Evolutionary conservation across 1,140 invertebrate species (phyloP).

Genomic region (Drosophila sp.): DNA sequence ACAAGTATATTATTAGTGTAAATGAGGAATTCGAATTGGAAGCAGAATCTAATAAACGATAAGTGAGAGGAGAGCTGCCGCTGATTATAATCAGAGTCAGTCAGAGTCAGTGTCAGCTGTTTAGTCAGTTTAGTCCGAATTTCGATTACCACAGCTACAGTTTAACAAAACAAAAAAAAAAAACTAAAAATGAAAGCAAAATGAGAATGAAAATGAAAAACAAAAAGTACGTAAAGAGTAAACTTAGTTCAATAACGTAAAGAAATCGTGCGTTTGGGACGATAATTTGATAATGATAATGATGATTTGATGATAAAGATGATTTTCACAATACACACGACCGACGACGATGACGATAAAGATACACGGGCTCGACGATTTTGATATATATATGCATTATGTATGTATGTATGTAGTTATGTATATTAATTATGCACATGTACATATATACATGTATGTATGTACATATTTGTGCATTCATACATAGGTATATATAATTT

Average conservation of each 20-base stretch:
- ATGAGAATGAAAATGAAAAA: slow-evolving; percentile 9
- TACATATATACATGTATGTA: slow-evolving; percentile 16
- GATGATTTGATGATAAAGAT: slow-evolving; percentile 12
- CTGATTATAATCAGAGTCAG: slow-evolving; percentile 36
- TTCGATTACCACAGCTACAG: slow-evolving; percentile 56
- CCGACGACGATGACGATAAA: slow-evolving; percentile 5
- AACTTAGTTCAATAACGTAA: slow-evolving; percentile 61
- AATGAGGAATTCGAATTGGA: slow-evolving; percentile 63
- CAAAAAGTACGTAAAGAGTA: slow-evolving; percentile 63
- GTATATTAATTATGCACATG: slow-evolving; percentile 12
- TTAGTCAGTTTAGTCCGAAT: slow-evolving; percentile 63
- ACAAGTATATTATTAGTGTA: slow-evolving; percentile 79
- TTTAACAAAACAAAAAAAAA: slow-evolving; percentile 31
- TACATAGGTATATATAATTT: slow-evolving; percentile 13
- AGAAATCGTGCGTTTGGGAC: slow-evolving; percentile 15
- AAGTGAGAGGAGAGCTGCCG: slow-evolving; percentile 38
- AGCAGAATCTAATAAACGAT: slow-evolving; percentile 42
- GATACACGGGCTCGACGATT: slow-evolving; percentile 10
- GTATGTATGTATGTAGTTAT: slow-evolving; percentile 19
- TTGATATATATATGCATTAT: slow-evolving; percentile 15
- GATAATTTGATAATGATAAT: slow-evolving; percentile 19
- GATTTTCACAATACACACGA: slow-evolving; percentile 12
- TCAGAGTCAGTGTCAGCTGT: slow-evolving; percentile 32
- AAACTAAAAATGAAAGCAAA: not conserved
- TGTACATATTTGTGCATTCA: slow-evolving; percentile 14